Evolutionary conservation across 2,888 invertebrate species (phyloP), one percentile per base, ranked within the genome.

Genomic region (Homarus gammarus): DNA sequence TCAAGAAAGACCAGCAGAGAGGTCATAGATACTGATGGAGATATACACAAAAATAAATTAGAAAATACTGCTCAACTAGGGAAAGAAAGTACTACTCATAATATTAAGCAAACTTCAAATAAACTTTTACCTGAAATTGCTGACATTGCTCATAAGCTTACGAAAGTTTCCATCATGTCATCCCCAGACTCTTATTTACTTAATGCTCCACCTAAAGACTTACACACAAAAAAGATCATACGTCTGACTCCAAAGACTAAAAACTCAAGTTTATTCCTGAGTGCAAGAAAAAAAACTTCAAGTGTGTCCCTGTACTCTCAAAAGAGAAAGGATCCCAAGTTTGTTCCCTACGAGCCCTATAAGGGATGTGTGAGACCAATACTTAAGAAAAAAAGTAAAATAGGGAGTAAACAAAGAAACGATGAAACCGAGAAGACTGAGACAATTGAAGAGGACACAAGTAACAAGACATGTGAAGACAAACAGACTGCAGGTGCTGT

Each of bases 271-370:
- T 68, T 15, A 31, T 44, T 12, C 31, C 36, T 10, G 8, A 5
- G 68, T 15, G 49, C 68, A 33, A 79, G 27, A 12, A 38, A 51
- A 12, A 27, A 27, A n/a, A n/a, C 79, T n/a, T 56, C 84, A 51
- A 44, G 61, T 12, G 40, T 77, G 38, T n/a, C n/a, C n/a, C n/a
- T n/a, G n/a, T 31, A 78, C n/a, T 51, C 51, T 10, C 51, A 78
- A 0, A 79, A 70, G 27, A 70, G 84, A 38, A 75, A 79, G 40
- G 96, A 96, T 92, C 97, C 97, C 0, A 97, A 96, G 93, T 98
- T 97, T 94, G 95, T 98, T 56, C 98, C 98, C 0, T 97, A 97
- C 92, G 98, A 98, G 93, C 98, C 98, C 0, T 98, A 97, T 93
- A 96, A 97, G 93, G 97, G 96, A 27, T 92, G 89, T 78, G 85